phyloP scores from a whole-genome alignment of 2,797 vertebrate genomes.

The Brachyrhaphis roseni region DNA sequence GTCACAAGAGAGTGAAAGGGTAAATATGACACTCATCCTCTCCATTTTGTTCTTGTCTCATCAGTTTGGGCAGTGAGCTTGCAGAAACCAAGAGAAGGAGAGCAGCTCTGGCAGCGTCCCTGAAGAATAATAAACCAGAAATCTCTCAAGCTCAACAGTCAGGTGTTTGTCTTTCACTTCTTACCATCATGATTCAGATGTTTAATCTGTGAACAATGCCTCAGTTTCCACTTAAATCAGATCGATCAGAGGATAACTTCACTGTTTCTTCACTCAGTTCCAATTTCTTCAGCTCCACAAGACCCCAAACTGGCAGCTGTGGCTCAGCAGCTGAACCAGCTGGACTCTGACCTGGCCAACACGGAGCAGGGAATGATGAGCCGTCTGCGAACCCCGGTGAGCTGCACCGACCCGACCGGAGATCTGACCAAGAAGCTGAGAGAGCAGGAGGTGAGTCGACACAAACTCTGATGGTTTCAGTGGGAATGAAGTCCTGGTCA shows the following conservation, averaged over 20 bases:
- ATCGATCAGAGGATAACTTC: background rate
- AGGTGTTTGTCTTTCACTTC: slow-evolving; percentile 61
- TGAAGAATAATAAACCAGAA: slow-evolving; percentile 79
- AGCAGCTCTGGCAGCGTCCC: slow-evolving; percentile 67
- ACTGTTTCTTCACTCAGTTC: slow-evolving; percentile 54
- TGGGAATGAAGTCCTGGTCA: background rate
- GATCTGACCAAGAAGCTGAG: slow-evolving; percentile 87
- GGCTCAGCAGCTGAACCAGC: slow-evolving; percentile 79
- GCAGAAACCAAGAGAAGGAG: slow-evolving; percentile 86
- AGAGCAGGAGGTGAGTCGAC: slow-evolving; percentile 86
- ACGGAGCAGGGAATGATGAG: slow-evolving; percentile 83
- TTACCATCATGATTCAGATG: background rate
- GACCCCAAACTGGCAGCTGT: slow-evolving; percentile 82
- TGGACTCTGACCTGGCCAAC: slow-evolving; percentile 82
- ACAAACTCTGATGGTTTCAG: background rate
- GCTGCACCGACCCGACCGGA: slow-evolving; percentile 73
- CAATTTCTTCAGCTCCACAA: slow-evolving; percentile 58
- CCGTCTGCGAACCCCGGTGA: slow-evolving; percentile 85
- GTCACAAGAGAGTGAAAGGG: background rate
- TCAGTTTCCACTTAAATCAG: background rate
- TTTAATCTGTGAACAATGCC: background rate
- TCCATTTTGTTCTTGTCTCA: background rate
- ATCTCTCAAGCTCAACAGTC: slow-evolving; percentile 50
- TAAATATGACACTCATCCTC: background rate
- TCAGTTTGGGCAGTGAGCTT: slow-evolving; percentile 87